A percentile compares a stretch with the other conserved stretches of the same genome.
Conservation (phyloP, 1,140 invertebrate genomes). For the Aradophagus sp. region DNA sequence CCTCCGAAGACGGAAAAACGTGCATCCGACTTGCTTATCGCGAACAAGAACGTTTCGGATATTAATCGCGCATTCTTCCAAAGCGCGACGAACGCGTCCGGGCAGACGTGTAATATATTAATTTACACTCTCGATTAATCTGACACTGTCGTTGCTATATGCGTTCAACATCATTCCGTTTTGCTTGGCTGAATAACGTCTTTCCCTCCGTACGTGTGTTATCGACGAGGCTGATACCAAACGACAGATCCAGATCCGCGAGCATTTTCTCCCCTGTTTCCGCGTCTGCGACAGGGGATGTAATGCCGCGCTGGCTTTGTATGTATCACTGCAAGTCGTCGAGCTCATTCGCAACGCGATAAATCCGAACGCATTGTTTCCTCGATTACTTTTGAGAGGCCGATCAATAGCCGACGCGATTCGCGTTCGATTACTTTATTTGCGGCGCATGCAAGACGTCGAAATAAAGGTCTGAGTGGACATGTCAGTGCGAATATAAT, state of each 20-base stretch:
- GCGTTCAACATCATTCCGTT: too few species aligned
- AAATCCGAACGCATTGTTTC: constrained; percentile 48
- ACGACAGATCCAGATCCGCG: constrained; percentile 53
- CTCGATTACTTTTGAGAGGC: constrained; percentile 32
- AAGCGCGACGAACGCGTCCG: too few species aligned
- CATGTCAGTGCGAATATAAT: too few species aligned
- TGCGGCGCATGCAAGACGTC: too few species aligned
- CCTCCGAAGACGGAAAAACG: too few species aligned
- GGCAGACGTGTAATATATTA: too few species aligned
- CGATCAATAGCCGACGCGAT: constrained; percentile 17
- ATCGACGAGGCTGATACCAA: constrained; percentile 51
- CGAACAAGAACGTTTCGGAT: too few species aligned
- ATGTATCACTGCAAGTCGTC: constrained; percentile 49
- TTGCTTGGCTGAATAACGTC: constrained; percentile 46
- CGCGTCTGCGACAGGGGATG: constrained; percentile 43
- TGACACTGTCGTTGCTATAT: too few species aligned
- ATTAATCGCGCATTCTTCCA: too few species aligned
- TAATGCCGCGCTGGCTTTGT: constrained; percentile 43
- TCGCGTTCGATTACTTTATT: constrained; percentile 14
- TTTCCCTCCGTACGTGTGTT: constrained; percentile 47
- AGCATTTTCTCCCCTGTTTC: constrained; percentile 50
- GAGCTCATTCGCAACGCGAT: constrained; percentile 38
- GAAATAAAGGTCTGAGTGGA: too few species aligned
- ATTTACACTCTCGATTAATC: too few species aligned
- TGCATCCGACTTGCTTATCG: too few species aligned